Conservation (phyloP, 2,888 invertebrate species). For the Chymomyza procnemis region DNA sequence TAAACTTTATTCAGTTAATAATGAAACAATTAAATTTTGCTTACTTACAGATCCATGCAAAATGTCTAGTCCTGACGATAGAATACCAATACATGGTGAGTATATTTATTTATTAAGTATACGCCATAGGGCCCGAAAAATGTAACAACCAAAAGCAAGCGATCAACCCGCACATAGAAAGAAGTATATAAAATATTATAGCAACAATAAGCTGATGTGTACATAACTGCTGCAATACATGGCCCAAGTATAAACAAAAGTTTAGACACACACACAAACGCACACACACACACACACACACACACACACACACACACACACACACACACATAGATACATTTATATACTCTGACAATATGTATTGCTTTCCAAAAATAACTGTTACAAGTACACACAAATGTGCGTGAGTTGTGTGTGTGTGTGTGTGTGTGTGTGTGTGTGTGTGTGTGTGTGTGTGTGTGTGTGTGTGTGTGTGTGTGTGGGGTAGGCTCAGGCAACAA, state of each 20-base stretch:
- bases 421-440: not conserved
- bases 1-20: too few relatives aligned
- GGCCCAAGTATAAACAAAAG: conserved; percentile 35
- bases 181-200: not conserved
- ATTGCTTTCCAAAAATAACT: conserved; percentile 62
- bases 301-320: conserved; percentile 9
- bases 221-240: conserved; percentile 42
- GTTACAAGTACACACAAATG: conserved; percentile 43
- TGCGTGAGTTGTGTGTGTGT: not conserved
- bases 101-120: conserved; percentile 12
- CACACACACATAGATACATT: conserved; percentile 4
- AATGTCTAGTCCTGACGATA: conserved; percentile 77
- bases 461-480: too few relatives aligned
- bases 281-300: conserved; percentile 7
- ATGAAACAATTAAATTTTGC: too few relatives aligned
- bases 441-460: not conserved
- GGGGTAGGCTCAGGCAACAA: not conserved
- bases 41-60: conserved; percentile 52
- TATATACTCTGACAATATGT: not conserved
- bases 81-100: conserved; percentile 75
- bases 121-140: conserved; percentile 8
- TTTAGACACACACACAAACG: conserved; percentile 22
- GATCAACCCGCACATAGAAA: not conserved
- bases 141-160: not conserved
- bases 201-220: conserved; percentile 20